Conservation (phyloP, 2,888 invertebrate genomes). For the Congeria kusceri region DNA sequence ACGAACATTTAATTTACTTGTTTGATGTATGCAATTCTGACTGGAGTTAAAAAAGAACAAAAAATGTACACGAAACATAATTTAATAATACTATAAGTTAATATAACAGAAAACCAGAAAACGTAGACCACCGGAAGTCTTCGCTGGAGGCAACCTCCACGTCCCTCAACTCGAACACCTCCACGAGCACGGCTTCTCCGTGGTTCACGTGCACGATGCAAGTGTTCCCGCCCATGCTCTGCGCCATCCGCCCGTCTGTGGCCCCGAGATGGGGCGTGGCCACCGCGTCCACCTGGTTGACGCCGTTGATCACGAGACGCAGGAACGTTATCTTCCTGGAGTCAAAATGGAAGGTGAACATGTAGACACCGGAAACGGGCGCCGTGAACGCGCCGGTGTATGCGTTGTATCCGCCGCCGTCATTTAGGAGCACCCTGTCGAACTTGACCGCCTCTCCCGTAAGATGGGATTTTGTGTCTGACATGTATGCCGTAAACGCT, state of each 20-base stretch:
- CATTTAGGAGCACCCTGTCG: slow-evolving; percentile 25
- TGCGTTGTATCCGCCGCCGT: slow-evolving; percentile 14
- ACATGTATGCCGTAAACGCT: slow-evolving; percentile 27
- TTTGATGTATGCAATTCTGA: no score
- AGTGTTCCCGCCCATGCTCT: slow-evolving; percentile 27
- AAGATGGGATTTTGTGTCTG: slow-evolving; percentile 5
- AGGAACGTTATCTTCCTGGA: slow-evolving; percentile 25
- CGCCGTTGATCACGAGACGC: slow-evolving; percentile 17
- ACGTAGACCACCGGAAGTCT: slow-evolving; percentile 14
- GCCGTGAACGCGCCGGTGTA: slow-evolving; percentile 28
- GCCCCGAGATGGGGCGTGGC: slow-evolving; percentile 19
- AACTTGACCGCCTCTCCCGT: slow-evolving; percentile 15
- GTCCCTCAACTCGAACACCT: slow-evolving; percentile 14
- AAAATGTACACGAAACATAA: no score
- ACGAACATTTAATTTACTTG: no score
- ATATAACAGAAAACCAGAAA: slow-evolving; percentile 35
- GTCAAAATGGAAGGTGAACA: slow-evolving; percentile 7
- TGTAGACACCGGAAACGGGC: slow-evolving; percentile 14
- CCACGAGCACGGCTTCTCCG: slow-evolving; percentile 20
- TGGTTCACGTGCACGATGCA: slow-evolving; percentile 18
- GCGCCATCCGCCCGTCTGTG: neutral
- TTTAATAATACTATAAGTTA: no score
- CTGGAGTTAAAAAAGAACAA: no score
- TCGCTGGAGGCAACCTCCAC: slow-evolving; percentile 6
- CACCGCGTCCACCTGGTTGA: slow-evolving; percentile 23